These are phyloP conservation scores for Mactromeris polynyma DNA, from an alignment of 2,888 invertebrate genomes.

Conservation along the genomic window DNA sequence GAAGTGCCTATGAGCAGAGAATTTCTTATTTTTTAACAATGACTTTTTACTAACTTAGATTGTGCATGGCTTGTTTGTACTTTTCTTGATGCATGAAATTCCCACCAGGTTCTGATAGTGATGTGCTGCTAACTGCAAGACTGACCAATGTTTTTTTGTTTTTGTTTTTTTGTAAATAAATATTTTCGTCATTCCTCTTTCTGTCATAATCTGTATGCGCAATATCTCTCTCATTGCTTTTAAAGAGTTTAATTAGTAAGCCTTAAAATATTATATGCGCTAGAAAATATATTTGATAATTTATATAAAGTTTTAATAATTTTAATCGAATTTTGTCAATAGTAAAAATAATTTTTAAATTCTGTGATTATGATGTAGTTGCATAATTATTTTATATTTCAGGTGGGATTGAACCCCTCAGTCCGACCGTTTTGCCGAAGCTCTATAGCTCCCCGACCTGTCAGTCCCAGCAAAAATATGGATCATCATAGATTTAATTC, in stretches of 20 bases:
- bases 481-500: slow-evolving; percentile 54
- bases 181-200: neutral
- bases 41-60: too few species aligned
- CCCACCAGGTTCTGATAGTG: slow-evolving; percentile 35
- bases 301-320: too few species aligned
- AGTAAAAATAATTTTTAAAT: too few species aligned
- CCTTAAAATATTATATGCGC: too few species aligned
- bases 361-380: too few species aligned
- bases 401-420: slow-evolving; percentile 79
- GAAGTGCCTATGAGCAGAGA: too few species aligned
- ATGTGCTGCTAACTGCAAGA: slow-evolving; percentile 35
- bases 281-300: too few species aligned
- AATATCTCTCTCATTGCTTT: too few species aligned
- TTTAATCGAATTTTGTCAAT: too few species aligned
- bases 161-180: neutral
- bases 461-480: slow-evolving; percentile 59
- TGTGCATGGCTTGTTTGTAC: neutral
- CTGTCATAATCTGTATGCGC: too few species aligned
- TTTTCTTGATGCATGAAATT: slow-evolving; percentile 15
- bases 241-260: too few species aligned
- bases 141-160: neutral
- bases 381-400: slow-evolving; percentile 65
- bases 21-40: too few species aligned
- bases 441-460: slow-evolving; percentile 73
- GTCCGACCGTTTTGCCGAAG: slow-evolving; percentile 81